These are phyloP conservation scores for Adoxophyes honmai DNA, from an alignment of 1,140 invertebrate genomes.

Conservation along the genomic window DNA sequence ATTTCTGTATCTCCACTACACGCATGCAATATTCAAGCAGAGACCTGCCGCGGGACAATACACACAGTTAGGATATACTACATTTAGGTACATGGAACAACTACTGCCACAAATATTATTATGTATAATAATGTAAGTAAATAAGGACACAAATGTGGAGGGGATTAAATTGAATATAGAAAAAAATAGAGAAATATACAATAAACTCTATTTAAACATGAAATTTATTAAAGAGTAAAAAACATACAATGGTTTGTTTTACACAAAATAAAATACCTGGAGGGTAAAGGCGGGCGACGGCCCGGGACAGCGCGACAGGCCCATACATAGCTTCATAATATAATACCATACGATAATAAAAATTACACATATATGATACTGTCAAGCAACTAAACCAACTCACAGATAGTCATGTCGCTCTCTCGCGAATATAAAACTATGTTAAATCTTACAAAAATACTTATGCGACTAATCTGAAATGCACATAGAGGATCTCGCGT, in stretches of 20 bases:
- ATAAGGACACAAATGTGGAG: slow-evolving; percentile 59
- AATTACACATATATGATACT: slow-evolving; percentile 73
- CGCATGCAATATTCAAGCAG: slow-evolving; percentile 70
- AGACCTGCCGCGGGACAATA: slow-evolving; percentile 54
- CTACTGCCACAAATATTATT: slow-evolving; percentile 72
- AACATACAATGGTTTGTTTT: slow-evolving; percentile 75
- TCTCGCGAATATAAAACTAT: slow-evolving; percentile 73
- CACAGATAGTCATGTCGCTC: slow-evolving; percentile 72
- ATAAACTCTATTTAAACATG: slow-evolving; percentile 75
- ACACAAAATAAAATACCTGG: slow-evolving; percentile 77
- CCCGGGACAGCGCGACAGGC: slow-evolving; percentile 55
- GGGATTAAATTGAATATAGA: slow-evolving; percentile 57
- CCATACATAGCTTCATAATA: slow-evolving; percentile 70
- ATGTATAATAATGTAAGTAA: slow-evolving; percentile 64
- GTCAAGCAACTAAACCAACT: slow-evolving; percentile 67
- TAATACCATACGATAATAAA: slow-evolving; percentile 70
- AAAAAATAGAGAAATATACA: slow-evolving; percentile 75
- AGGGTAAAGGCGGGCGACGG: slow-evolving; percentile 44
- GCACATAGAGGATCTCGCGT: slow-evolving; percentile 71
- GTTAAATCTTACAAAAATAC: slow-evolving; percentile 76
- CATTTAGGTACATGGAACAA: slow-evolving; percentile 53
- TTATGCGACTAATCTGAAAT: slow-evolving; percentile 75
- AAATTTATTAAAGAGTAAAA: slow-evolving; percentile 78
- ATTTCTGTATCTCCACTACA: slow-evolving; percentile 59
- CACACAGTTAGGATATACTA: slow-evolving; percentile 45